Evolutionary conservation across 2,113 vertebrate species (phyloP).

Genomic region (Hippoglossus stenolepis): DNA sequence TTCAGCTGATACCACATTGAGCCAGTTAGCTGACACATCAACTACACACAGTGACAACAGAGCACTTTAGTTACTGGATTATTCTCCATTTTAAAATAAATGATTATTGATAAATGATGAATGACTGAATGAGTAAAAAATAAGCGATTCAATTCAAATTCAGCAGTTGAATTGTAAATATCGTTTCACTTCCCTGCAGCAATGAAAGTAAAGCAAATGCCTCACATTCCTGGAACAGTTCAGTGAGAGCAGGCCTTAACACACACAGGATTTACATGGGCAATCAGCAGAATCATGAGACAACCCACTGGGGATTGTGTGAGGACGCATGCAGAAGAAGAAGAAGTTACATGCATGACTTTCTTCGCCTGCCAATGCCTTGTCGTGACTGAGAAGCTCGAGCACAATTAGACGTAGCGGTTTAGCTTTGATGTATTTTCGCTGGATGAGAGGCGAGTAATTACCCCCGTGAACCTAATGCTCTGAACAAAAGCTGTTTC

Average conservation of each 20-base stretch:
- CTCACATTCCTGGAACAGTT: constrained; percentile 50
- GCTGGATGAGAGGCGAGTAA: constrained; percentile 48
- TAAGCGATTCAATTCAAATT: no score
- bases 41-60: no score
- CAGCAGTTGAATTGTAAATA: no score
- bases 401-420: constrained; percentile 40
- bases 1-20: no score
- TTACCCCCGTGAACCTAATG: constrained; percentile 44
- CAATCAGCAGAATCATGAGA: constrained; percentile 25
- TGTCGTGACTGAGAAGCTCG: constrained; percentile 25
- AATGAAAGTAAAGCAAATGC: constrained; percentile 51
- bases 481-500: constrained; percentile 59
- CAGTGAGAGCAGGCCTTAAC: constrained; percentile 68
- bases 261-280: constrained; percentile 39
- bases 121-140: no score
- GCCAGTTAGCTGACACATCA: no score
- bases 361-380: constrained; percentile 39
- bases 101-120: no score
- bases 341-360: background rate
- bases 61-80: background rate
- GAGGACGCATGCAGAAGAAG: constrained; percentile 36
- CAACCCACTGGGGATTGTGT: background rate
- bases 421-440: constrained; percentile 63
- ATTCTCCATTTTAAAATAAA: background rate
- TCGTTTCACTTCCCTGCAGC: constrained; percentile 49